Conservation (phyloP, 2,113 vertebrate species). For the Callithrix jacchus region DNA sequence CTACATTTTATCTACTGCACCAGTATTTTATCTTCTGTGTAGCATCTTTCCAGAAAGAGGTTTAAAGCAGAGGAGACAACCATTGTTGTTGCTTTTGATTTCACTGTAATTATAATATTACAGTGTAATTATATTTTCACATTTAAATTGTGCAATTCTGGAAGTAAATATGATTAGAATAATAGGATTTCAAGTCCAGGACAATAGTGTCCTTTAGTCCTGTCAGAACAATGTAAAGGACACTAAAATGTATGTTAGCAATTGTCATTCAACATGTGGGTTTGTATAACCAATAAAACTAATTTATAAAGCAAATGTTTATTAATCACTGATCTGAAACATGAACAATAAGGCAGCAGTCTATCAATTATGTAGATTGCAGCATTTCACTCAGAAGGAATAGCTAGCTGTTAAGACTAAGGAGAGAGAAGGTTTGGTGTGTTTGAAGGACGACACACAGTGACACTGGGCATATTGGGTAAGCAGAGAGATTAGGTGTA, state of each 20-base stretch:
- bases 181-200: not conserved
- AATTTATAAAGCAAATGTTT: not conserved
- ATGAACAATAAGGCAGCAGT: not conserved
- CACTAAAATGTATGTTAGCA: not conserved
- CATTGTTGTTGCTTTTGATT: too few species aligned
- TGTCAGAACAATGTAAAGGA: not conserved
- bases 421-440: not conserved
- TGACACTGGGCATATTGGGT: accelerated
- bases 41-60: not conserved
- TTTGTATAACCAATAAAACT: not conserved
- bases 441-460: too few species aligned
- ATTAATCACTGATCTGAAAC: not conserved
- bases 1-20: not conserved
- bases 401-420: not conserved
- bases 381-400: not conserved
- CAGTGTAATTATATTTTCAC: not conserved
- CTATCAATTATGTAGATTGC: not conserved
- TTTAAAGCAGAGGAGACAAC: not conserved
- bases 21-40: not conserved
- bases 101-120: not conserved
- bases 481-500: not conserved
- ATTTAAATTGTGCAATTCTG: not conserved
- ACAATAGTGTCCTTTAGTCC: not conserved
- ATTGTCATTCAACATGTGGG: not conserved
- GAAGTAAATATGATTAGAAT: not conserved